Evolutionary conservation across 2,797 vertebrate species (phyloP).

Genomic region (Chloroceryle amazona): DNA sequence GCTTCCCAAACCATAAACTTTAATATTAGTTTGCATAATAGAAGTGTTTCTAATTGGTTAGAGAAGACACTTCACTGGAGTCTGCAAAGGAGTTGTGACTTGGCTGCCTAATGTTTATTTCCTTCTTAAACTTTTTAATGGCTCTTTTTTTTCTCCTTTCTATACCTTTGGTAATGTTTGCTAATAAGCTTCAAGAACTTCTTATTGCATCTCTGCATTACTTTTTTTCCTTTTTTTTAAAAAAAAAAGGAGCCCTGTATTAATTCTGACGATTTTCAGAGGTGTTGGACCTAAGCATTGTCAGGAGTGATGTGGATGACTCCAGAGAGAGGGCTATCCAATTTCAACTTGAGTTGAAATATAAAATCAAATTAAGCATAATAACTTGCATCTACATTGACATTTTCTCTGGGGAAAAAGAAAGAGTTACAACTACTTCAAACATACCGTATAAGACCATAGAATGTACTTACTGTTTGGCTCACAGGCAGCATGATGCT

Average conservation of each 20-base stretch:
- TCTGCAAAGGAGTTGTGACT: neutral
- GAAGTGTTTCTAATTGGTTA: conserved; percentile 26
- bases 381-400: neutral
- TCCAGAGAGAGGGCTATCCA: neutral
- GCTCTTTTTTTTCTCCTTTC: neutral
- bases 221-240: neutral
- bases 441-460: neutral
- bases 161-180: neutral
- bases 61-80: neutral
- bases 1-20: conserved; percentile 52
- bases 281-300: neutral
- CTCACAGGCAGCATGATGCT: neutral
- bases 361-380: neutral
- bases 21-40: conserved; percentile 37
- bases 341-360: neutral
- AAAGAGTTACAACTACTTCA: neutral
- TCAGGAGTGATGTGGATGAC: neutral
- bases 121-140: neutral
- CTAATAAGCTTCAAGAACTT: neutral
- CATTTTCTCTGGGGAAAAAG: neutral
- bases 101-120: neutral
- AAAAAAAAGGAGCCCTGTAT: neutral
- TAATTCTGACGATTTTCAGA: neutral
- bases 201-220: neutral
- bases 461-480: neutral